Evolutionary conservation across 2,888 invertebrate genomes (phyloP).

Genomic region (Acleris holmiana): DNA sequence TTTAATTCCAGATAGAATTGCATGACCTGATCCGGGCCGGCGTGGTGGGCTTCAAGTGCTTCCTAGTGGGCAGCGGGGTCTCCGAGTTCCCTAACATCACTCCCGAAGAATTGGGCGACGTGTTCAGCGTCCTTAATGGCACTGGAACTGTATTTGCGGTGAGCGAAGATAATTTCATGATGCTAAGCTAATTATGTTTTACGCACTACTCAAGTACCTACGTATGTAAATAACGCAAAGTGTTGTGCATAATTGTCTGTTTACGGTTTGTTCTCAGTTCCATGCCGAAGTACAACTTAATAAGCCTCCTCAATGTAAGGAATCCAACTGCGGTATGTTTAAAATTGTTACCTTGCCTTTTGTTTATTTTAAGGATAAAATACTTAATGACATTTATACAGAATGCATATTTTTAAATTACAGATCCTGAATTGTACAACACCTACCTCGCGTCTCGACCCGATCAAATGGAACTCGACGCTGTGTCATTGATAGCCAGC

Average conservation of each 20-base stretch:
- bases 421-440: conserved; percentile 78
- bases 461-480: conserved; percentile 85
- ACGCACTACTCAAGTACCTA: background rate
- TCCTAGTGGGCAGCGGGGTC: conserved; percentile 86
- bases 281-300: conserved; percentile 85
- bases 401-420: conserved; percentile 26
- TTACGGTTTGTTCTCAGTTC: conserved; percentile 76
- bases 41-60: conserved; percentile 89
- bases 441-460: conserved; percentile 86
- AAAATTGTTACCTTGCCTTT: background rate
- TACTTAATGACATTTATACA: background rate
- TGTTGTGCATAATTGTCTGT: conserved; percentile 10
- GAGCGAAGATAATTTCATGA: conserved; percentile 45
- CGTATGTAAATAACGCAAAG: background rate
- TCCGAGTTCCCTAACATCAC: conserved; percentile 87
- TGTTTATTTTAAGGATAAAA: too few relatives aligned
- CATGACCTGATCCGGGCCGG: conserved; percentile 83
- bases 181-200: background rate
- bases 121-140: conserved; percentile 82
- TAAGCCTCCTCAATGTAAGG: conserved; percentile 39
- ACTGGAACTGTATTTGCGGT: conserved; percentile 86
- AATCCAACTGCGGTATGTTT: conserved; percentile 23
- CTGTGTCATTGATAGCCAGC: conserved; percentile 82
- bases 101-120: conserved; percentile 79
- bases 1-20: conserved; percentile 73